phyloP scores from a whole-genome alignment of 2,888 invertebrate species.

The Phortica okadai region DNA sequence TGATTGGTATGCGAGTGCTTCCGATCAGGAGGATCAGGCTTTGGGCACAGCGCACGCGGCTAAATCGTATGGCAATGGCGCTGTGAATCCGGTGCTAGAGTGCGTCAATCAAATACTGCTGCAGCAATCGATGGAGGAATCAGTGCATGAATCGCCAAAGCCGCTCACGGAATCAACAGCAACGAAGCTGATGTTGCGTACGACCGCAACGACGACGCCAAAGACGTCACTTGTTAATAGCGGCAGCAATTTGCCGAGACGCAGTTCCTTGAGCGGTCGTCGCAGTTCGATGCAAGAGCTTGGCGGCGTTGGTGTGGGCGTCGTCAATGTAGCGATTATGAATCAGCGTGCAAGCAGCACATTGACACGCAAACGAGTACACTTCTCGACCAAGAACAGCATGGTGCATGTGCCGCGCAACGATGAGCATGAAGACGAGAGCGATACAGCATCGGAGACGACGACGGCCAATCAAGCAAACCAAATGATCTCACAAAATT shows the following conservation, averaged over 20 bases:
- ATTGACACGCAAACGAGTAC: constrained; percentile 78
- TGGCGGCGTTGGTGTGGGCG: neutral
- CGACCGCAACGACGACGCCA: constrained; percentile 43
- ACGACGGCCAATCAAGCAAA: neutral
- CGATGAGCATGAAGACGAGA: constrained; percentile 53
- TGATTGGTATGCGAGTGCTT: constrained; percentile 88
- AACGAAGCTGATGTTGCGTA: constrained; percentile 30
- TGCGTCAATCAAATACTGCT: constrained; percentile 90
- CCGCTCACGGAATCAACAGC: constrained; percentile 12
- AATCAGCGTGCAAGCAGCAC: constrained; percentile 54
- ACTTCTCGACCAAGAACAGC: constrained; percentile 82
- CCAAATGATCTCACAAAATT: constrained; percentile 57
- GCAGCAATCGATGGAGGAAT: constrained; percentile 82
- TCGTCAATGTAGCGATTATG: constrained; percentile 21
- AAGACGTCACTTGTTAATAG: constrained; percentile 26
- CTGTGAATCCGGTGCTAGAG: constrained; percentile 89
- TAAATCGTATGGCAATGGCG: constrained; percentile 77
- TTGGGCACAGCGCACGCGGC: constrained; percentile 54
- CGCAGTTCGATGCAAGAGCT: constrained; percentile 46
- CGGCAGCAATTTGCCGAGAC: constrained; percentile 55
- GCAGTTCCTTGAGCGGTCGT: constrained; percentile 67
- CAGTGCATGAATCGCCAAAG: constrained; percentile 54
- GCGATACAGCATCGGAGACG: constrained; percentile 10
- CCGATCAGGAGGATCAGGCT: constrained; percentile 83
- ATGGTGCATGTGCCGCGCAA: constrained; percentile 77